Conservation (phyloP, 2,797 vertebrate species). For the Spinus olivaceus region DNA sequence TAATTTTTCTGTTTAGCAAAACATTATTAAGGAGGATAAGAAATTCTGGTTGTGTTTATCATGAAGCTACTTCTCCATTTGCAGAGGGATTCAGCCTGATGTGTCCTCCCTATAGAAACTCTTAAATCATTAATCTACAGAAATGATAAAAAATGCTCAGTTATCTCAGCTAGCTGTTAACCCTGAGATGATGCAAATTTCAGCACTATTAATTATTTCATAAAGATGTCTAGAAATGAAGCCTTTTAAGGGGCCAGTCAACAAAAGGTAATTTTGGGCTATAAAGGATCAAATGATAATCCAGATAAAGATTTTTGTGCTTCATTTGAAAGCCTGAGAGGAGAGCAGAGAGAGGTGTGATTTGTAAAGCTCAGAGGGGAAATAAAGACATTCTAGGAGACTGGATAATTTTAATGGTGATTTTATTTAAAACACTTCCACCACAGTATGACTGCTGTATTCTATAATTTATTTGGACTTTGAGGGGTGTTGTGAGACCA, state of each 20-base stretch:
- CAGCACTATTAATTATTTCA: background rate
- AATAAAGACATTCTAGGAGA: slow-evolving; percentile 6
- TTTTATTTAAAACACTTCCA: background rate
- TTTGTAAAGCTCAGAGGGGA: background rate
- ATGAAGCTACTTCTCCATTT: background rate
- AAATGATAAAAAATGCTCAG: background rate
- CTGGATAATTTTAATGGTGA: background rate
- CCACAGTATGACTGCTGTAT: background rate
- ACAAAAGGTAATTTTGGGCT: background rate
- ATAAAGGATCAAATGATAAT: background rate
- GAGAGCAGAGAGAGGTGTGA: background rate
- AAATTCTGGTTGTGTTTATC: background rate
- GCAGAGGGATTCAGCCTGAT: background rate
- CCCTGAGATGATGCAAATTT: background rate
- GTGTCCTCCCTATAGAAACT: background rate
- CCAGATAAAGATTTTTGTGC: background rate
- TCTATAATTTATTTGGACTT: background rate
- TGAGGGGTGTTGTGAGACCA: background rate
- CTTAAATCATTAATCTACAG: background rate
- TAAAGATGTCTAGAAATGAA: background rate
- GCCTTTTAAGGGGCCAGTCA: background rate
- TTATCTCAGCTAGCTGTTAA: background rate
- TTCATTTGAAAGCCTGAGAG: background rate
- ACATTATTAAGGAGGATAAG: background rate
- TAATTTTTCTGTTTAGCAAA: background rate